These are phyloP conservation scores for Papilio gigon DNA, from an alignment of 2,888 invertebrate species.

Conservation along the genomic window DNA sequence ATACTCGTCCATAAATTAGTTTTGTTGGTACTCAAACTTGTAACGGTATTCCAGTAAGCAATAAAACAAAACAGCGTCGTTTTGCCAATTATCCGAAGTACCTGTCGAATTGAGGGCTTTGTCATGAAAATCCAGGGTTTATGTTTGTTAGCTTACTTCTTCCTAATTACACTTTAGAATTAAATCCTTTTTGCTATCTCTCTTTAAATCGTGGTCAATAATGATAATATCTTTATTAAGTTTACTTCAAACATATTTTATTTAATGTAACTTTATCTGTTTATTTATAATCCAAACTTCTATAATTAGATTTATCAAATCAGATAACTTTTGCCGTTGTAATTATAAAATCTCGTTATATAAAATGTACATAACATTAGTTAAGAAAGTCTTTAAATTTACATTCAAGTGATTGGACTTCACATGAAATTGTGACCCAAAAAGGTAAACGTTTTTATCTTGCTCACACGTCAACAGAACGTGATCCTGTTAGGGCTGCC, in stretches of 20 bases:
- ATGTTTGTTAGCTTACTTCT: neutral
- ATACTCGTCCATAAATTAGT: neutral
- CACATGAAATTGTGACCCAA: constrained; percentile 11
- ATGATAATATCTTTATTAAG: neutral
- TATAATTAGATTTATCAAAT: constrained; percentile 4
- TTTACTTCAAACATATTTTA: neutral
- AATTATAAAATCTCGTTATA: constrained; percentile 1
- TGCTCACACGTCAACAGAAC: constrained; percentile 12
- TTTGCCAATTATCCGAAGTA: constrained; percentile 5
- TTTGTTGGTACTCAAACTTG: neutral
- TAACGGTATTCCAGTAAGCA: constrained; percentile 1
- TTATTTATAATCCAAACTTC: neutral
- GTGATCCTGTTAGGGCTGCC: neutral
- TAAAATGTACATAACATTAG: constrained; percentile 2
- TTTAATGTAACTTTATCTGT: neutral
- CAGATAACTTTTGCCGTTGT: neutral
- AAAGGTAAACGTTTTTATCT: constrained; percentile 17
- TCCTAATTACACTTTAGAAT: neutral
- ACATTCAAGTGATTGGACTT: constrained; percentile 9
- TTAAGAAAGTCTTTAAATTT: constrained; percentile 9
- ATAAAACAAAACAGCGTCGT: neutral
- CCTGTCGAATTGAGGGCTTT: neutral
- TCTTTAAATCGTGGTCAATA: neutral
- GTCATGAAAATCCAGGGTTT: neutral
- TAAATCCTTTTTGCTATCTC: neutral